Evolutionary conservation across 2,888 invertebrate species (phyloP).

Genomic region (Drosophila dives): DNA sequence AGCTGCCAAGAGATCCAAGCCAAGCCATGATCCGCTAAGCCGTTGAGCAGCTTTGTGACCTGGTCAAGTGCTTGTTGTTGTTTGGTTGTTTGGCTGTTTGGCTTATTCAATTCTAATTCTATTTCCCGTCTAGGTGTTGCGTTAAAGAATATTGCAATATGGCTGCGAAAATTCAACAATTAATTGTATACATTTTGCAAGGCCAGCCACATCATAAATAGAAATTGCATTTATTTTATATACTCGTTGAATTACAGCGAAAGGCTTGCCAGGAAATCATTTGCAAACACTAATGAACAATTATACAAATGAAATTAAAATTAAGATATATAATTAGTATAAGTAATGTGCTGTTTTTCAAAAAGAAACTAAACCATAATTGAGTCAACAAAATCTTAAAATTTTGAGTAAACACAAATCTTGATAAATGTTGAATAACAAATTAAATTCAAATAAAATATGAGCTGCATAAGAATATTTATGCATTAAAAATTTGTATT

Average conservation of each 20-base stretch:
- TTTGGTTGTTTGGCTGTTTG: constrained; percentile 10
- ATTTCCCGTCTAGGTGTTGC: constrained; percentile 36
- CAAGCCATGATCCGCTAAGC: constrained; percentile 12
- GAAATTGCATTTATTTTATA: constrained; percentile 9
- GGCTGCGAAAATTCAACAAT: constrained; percentile 12
- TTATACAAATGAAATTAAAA: background rate
- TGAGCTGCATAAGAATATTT: background rate
- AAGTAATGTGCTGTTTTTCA: background rate
- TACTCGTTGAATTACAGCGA: background rate
- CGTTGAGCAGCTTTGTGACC: constrained; percentile 31
- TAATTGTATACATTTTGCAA: constrained; percentile 12
- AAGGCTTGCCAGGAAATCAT: background rate
- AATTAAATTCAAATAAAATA: background rate
- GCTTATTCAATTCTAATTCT: constrained; percentile 29
- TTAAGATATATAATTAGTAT: background rate
- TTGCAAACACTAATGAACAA: background rate
- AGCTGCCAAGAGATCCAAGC: constrained; percentile 22
- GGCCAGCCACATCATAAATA: constrained; percentile 28
- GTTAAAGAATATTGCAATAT: constrained; percentile 16
- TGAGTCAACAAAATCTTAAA: background rate
- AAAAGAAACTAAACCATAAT: background rate
- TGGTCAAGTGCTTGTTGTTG: constrained; percentile 41
- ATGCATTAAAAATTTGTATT: background rate
- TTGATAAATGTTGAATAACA: background rate
- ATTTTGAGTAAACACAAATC: background rate